Conservation (phyloP, 2,113 vertebrate genomes). For the Catharus bicknelli region DNA sequence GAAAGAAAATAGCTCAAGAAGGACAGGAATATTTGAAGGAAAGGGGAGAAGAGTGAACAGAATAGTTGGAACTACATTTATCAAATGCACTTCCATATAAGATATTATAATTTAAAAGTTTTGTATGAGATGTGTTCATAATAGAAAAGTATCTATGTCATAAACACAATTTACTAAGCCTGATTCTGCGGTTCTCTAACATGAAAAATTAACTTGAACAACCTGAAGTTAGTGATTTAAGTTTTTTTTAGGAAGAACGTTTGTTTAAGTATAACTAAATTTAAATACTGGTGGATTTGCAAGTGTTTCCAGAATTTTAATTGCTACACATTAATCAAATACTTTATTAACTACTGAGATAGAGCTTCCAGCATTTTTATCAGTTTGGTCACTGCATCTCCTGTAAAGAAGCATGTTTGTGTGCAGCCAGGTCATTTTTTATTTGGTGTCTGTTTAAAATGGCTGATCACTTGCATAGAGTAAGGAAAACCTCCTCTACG, state of each 20-base stretch:
- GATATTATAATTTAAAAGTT: not conserved
- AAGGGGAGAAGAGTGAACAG: not conserved
- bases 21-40: not conserved
- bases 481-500: not conserved
- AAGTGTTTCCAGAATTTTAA: not conserved
- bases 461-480: not conserved
- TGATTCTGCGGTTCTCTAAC: not conserved
- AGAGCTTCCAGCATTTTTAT: not conserved
- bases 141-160: not conserved
- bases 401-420: not conserved
- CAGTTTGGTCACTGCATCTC: not conserved
- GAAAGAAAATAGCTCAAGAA: not conserved
- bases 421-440: not conserved
- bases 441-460: not conserved
- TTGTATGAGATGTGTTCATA: rapidly evolving
- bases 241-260: rapidly evolving
- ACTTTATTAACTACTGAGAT: not conserved
- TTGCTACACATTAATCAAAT: not conserved
- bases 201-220: not conserved
- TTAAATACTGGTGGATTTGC: not conserved
- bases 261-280: not conserved
- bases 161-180: not conserved
- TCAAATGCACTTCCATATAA: rapidly evolving
- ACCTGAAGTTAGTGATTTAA: not conserved
- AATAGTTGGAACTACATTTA: not conserved